Evolutionary conservation across 1,140 invertebrate genomes (phyloP).

Genomic region (Atta texana): DNA sequence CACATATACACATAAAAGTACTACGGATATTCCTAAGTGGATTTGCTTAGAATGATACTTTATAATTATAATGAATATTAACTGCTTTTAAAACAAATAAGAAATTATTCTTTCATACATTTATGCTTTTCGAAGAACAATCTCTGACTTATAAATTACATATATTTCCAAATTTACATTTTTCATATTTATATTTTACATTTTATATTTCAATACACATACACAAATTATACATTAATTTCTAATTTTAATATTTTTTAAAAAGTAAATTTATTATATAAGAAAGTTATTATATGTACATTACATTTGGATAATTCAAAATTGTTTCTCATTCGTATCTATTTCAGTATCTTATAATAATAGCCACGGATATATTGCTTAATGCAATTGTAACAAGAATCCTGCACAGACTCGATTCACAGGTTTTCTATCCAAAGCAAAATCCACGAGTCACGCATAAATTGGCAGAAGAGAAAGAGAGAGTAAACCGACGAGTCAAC

Average conservation of each 20-base stretch:
- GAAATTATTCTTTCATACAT: neutral
- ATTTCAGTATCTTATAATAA: neutral
- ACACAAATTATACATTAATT: neutral
- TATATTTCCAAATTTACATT: neutral
- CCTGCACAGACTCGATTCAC: slow-evolving; percentile 41
- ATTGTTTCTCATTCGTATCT: neutral
- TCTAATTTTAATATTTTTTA: neutral
- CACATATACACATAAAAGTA: too few relatives aligned
- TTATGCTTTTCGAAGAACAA: neutral
- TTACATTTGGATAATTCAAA: neutral
- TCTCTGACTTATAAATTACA: neutral
- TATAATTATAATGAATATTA: slow-evolving; percentile 32
- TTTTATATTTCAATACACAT: neutral
- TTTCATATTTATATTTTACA: neutral
- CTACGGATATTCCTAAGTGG: slow-evolving; percentile 12
- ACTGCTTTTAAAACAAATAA: neutral
- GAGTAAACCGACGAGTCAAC: slow-evolving; percentile 76
- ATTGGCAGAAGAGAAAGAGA: slow-evolving; percentile 70
- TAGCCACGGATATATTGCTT: neutral
- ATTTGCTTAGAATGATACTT: slow-evolving; percentile 40
- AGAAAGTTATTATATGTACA: neutral
- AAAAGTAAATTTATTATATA: neutral
- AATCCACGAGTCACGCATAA: slow-evolving; percentile 79
- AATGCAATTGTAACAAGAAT: slow-evolving; percentile 44
- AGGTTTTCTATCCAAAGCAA: slow-evolving; percentile 54